phyloP scores from a whole-genome alignment of 2,113 vertebrate genomes.

The Eulacestoma nigropectus region DNA sequence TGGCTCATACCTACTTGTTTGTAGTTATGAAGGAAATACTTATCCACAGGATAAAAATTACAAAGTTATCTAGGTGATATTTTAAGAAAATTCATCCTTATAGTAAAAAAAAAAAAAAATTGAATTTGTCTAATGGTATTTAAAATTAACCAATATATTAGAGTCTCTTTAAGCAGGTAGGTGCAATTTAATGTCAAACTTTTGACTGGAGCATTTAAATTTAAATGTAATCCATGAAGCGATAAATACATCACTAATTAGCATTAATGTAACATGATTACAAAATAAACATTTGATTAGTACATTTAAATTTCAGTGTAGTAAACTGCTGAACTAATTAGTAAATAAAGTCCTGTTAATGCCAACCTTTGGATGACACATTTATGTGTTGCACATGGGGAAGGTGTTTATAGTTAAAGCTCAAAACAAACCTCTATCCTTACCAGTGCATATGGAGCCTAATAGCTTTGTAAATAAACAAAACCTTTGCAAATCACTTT shows the following conservation, averaged over 20 bases:
- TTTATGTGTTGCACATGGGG: background rate
- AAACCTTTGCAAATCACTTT: background rate
- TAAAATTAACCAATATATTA: background rate
- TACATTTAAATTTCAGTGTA: slow-evolving; percentile 61
- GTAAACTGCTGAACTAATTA: slow-evolving; percentile 65
- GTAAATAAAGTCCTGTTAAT: slow-evolving; percentile 37
- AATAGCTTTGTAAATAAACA: background rate
- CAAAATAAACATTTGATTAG: slow-evolving; percentile 72
- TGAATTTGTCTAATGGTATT: background rate
- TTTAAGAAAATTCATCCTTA: background rate
- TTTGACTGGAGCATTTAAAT: slow-evolving; percentile 53
- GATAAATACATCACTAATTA: slow-evolving; percentile 67
- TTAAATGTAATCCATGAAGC: slow-evolving; percentile 58
- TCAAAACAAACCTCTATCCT: background rate
- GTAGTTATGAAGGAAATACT: background rate
- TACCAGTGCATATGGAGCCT: background rate
- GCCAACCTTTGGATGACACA: background rate
- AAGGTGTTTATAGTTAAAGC: background rate
- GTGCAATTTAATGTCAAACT: slow-evolving; percentile 49
- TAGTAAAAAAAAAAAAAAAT: background rate
- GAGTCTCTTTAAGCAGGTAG: slow-evolving; percentile 19
- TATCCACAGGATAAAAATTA: background rate
- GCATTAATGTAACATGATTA: slow-evolving; percentile 65
- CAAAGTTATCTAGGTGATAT: background rate
- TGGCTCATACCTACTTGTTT: background rate